These are phyloP conservation scores for Oligia fasciuncula DNA, from an alignment of 2,888 invertebrate species.

Conservation along the genomic window DNA sequence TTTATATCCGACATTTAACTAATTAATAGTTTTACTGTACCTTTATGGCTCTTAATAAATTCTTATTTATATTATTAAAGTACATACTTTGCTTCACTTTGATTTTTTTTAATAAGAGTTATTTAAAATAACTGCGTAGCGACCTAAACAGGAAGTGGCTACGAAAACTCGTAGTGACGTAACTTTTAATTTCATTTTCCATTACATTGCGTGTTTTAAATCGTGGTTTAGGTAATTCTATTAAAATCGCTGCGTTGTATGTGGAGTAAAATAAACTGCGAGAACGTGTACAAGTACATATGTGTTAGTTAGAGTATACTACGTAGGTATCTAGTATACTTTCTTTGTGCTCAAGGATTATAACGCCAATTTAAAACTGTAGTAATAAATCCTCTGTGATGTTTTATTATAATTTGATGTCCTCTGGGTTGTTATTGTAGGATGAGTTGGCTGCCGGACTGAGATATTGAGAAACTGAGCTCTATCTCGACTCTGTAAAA, in stretches of 20 bases:
- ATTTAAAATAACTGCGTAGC: constrained; percentile 3
- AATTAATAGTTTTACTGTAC: not conserved
- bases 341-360: constrained; percentile 38
- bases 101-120: not conserved
- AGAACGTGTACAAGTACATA: not conserved
- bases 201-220: constrained; percentile 55
- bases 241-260: constrained; percentile 30
- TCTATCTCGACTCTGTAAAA: constrained; percentile 38
- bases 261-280: constrained; percentile 5
- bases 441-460: constrained; percentile 35
- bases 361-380: constrained; percentile 42
- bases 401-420: constrained; percentile 60
- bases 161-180: constrained; percentile 48
- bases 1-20: constrained; percentile 17
- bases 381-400: constrained; percentile 55
- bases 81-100: not conserved
- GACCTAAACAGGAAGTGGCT: constrained; percentile 34
- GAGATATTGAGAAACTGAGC: constrained; percentile 22
- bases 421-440: constrained; percentile 59
- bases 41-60: constrained; percentile 4
- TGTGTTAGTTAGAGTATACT: constrained; percentile 13
- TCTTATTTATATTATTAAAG: not conserved
- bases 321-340: not conserved
- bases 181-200: constrained; percentile 58
- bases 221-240: constrained; percentile 44